Evolutionary conservation across 2,888 invertebrate genomes (phyloP).

Genomic region (Acrocyrtus sp.): DNA sequence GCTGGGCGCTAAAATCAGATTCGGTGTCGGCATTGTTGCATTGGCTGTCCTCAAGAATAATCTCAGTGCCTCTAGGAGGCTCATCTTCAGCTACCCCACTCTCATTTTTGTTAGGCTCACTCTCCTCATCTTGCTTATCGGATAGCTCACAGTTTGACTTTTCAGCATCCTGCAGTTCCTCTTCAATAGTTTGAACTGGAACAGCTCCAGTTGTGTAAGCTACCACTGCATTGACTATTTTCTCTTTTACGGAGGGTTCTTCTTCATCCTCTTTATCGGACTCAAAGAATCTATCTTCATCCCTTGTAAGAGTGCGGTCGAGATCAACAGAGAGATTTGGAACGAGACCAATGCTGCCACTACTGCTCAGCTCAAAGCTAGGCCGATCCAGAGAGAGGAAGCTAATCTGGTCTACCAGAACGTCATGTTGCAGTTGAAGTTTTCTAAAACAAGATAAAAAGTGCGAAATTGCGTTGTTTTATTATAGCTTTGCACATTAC

Average conservation of each 20-base stretch:
- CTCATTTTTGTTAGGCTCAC: no score
- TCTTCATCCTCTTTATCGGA: conserved; percentile 53
- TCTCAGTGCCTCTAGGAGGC: no score
- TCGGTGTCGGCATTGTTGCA: conserved; percentile 9
- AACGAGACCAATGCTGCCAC: conserved; percentile 28
- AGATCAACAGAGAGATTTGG: conserved; percentile 42
- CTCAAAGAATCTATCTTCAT: conserved; percentile 45
- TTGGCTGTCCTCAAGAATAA: conserved; percentile 3
- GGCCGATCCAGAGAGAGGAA: conserved; percentile 60
- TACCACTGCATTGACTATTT: not conserved
- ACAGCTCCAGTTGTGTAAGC: not conserved
- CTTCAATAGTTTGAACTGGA: not conserved
- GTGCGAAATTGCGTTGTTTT: no score
- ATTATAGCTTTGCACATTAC: no score
- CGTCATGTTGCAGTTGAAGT: conserved; percentile 59
- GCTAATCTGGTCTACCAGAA: conserved; percentile 62
- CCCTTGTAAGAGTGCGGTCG: conserved; percentile 39
- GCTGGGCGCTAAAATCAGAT: conserved; percentile 21
- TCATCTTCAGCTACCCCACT: no score
- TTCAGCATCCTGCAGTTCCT: conserved; percentile 4
- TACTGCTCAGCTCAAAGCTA: conserved; percentile 35
- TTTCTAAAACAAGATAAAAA: conserved; percentile 55
- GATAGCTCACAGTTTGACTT: not conserved
- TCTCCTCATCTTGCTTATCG: not conserved
- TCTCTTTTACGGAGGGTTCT: conserved; percentile 48